phyloP scores from a whole-genome alignment of 2,113 vertebrate species.

The Spheniscus mendiculus region DNA sequence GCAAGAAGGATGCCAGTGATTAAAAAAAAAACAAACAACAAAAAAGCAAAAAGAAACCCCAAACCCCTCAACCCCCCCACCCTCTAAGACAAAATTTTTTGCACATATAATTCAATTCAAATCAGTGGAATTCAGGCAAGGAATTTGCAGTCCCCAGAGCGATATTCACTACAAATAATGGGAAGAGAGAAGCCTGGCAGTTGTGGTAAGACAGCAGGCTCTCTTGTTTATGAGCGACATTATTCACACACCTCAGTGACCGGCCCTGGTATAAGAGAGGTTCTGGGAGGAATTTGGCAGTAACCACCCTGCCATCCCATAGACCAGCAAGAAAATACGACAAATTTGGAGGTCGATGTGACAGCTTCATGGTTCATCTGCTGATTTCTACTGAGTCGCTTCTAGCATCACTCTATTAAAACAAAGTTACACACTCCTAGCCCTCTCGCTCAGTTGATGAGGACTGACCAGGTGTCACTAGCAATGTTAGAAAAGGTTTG shows the following conservation, averaged over 20 bases:
- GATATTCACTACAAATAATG: background rate
- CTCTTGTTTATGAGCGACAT: background rate
- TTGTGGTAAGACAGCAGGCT: background rate
- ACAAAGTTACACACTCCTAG: background rate
- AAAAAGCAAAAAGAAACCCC: background rate
- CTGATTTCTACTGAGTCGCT: background rate
- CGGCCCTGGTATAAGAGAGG: background rate
- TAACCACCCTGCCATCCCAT: background rate
- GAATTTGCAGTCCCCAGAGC: background rate
- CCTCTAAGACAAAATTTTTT: background rate
- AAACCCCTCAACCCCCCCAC: rapidly evolving
- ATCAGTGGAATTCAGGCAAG: background rate
- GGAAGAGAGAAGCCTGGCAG: background rate
- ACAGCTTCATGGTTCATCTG: background rate
- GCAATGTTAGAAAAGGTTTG: background rate
- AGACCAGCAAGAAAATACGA: background rate
- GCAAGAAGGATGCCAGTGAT: background rate
- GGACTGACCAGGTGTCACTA: background rate
- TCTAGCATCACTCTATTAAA: background rate
- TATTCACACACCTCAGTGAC: background rate
- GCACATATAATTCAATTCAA: background rate
- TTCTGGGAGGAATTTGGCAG: background rate
- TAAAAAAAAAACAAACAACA: background rate
- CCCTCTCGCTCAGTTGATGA: background rate
- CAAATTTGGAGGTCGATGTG: background rate